Conservation (phyloP, 2,113 vertebrate species). For the Eurystomus gularis region DNA sequence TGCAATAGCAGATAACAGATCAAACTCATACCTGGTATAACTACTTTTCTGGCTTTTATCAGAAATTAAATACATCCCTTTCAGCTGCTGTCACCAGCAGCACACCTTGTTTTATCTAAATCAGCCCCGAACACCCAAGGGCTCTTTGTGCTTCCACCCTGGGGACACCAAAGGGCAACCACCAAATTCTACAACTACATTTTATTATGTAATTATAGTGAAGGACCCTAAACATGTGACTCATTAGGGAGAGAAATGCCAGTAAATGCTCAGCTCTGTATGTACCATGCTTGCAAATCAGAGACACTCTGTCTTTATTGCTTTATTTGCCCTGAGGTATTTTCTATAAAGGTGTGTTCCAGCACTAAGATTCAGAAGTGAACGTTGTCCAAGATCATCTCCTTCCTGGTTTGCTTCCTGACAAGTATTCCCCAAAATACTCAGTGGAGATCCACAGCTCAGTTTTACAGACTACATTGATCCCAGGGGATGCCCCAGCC, state of each 20-base stretch:
- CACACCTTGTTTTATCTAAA: background rate
- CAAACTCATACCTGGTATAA: background rate
- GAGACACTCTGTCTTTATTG: background rate
- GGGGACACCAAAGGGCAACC: rapidly evolving
- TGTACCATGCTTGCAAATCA: background rate
- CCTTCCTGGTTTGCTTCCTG: background rate
- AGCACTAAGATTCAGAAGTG: background rate
- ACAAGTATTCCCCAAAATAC: background rate
- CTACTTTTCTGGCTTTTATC: background rate
- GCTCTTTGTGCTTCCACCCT: background rate
- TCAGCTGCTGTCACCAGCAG: background rate
- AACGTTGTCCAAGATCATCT: background rate
- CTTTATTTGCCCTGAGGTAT: background rate
- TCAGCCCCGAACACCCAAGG: background rate
- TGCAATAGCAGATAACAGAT: background rate
- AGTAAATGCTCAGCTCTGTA: background rate
- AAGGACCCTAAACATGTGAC: background rate
- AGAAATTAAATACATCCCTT: background rate
- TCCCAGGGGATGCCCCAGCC: background rate
- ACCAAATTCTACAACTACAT: background rate
- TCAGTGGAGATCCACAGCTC: background rate
- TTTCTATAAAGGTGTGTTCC: background rate
- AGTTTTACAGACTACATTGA: background rate
- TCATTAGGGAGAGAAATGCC: background rate
- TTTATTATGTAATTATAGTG: rapidly evolving